These are phyloP conservation scores for Eucera pruinosa DNA, from an alignment of 2,888 invertebrate species.

Conservation along the genomic window DNA sequence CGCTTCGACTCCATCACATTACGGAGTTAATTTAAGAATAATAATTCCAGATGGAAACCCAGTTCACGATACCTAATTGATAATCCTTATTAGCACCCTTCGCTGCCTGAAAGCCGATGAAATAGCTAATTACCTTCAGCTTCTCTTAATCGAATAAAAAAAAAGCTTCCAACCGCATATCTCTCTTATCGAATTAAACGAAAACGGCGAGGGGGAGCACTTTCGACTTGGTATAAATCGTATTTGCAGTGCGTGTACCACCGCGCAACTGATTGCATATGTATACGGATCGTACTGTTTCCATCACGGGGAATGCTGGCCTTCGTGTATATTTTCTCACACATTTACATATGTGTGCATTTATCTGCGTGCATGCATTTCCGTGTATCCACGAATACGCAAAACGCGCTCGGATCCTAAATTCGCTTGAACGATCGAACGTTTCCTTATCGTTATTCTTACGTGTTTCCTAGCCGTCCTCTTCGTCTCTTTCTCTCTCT, in stretches of 20 bases:
- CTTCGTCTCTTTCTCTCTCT: no score
- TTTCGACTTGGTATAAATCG: slow-evolving; percentile 46
- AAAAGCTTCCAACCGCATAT: slow-evolving; percentile 3
- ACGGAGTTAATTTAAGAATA: slow-evolving; percentile 5
- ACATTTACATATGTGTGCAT: background rate
- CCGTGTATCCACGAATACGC: background rate
- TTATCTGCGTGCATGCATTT: background rate
- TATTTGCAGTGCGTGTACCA: slow-evolving; percentile 30
- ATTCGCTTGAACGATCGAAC: slow-evolving; percentile 35
- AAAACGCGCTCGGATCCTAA: slow-evolving; percentile 21
- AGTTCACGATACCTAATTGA: slow-evolving; percentile 5
- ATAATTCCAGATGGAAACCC: background rate
- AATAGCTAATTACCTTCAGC: slow-evolving; percentile 2
- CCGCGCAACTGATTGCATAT: slow-evolving; percentile 54
- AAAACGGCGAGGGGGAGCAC: slow-evolving; percentile 42
- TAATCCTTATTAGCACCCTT: slow-evolving; percentile 11
- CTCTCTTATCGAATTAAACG: slow-evolving; percentile 50
- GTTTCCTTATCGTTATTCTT: slow-evolving; percentile 58
- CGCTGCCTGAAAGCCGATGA: background rate
- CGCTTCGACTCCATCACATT: background rate
- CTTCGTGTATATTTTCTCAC: slow-evolving; percentile 5
- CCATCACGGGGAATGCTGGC: slow-evolving; percentile 13
- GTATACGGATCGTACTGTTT: slow-evolving; percentile 52
- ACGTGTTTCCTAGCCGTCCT: background rate
- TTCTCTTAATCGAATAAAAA: background rate